Percentiles rank a stretch among this genome's conserved stretches.
These are phyloP conservation scores for Zaprionus inermis DNA, from an alignment of 1,140 invertebrate species.

Conservation along the genomic window DNA sequence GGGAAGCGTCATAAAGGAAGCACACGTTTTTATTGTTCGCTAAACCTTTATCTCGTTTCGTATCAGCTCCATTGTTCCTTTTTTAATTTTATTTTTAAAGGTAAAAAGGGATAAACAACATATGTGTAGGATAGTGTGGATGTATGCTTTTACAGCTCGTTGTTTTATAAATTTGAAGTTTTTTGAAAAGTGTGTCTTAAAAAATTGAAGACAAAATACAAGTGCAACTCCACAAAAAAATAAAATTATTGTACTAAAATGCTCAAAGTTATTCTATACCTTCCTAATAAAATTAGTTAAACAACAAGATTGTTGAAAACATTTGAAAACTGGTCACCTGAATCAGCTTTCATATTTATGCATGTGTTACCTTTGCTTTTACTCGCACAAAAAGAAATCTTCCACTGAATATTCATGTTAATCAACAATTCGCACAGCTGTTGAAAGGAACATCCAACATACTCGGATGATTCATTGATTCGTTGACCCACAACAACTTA, in stretches of 20 bases:
- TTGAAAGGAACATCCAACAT: constrained; percentile 48
- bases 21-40: neutral
- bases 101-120: neutral
- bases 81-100: neutral
- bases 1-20: neutral
- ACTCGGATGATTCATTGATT: constrained; percentile 69
- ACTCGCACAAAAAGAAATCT: neutral
- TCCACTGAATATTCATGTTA: constrained; percentile 16
- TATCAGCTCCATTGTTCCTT: neutral
- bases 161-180: neutral
- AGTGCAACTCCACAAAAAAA: neutral
- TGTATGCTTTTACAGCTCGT: neutral
- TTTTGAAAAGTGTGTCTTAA: neutral
- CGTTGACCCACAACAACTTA: constrained; percentile 71
- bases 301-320: neutral
- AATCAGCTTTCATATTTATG: neutral
- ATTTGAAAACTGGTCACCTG: neutral
- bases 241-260: too few relatives aligned
- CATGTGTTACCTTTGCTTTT: neutral
- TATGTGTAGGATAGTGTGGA: neutral
- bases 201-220: neutral
- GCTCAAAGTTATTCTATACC: neutral
- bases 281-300: neutral
- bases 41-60: neutral
- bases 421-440: constrained; percentile 68